Percentiles rank a stretch among this genome's conserved stretches.
phyloP scores from a whole-genome alignment of 2,113 vertebrate genomes.

The Stictonetta naevosa region DNA sequence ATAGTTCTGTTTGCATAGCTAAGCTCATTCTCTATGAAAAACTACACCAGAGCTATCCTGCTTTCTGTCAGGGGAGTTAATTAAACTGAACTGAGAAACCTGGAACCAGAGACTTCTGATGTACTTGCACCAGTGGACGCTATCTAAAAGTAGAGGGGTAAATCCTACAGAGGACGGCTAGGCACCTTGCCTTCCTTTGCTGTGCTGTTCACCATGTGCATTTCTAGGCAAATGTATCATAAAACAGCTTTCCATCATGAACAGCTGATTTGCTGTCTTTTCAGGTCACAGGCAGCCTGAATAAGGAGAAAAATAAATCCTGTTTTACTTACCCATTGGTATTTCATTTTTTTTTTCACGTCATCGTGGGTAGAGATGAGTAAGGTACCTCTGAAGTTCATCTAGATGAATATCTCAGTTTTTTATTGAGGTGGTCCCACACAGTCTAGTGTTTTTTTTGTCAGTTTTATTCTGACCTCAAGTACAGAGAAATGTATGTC shows the following conservation, averaged over 20 bases:
- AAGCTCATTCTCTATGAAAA: not conserved
- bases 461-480: not conserved
- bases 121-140: not conserved
- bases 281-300: not conserved
- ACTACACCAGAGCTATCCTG: not conserved
- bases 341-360: not conserved
- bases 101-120: not conserved
- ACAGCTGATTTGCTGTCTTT: not conserved
- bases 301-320: not conserved
- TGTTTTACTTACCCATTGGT: not conserved
- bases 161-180: not conserved
- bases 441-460: not conserved
- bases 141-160: not conserved
- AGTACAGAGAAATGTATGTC: not conserved
- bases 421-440: not conserved
- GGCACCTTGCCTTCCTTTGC: not conserved
- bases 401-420: not conserved
- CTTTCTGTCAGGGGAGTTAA: not conserved
- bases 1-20: not conserved
- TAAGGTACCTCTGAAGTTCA: not conserved
- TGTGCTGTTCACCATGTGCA: not conserved
- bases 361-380: not conserved
- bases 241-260: not conserved
- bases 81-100: not conserved
- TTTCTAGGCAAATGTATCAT: not conserved